Base-by-base conservation (phyloP, 2,797 vertebrate species). In the Crossoptilon crossoptilon region DNA sequence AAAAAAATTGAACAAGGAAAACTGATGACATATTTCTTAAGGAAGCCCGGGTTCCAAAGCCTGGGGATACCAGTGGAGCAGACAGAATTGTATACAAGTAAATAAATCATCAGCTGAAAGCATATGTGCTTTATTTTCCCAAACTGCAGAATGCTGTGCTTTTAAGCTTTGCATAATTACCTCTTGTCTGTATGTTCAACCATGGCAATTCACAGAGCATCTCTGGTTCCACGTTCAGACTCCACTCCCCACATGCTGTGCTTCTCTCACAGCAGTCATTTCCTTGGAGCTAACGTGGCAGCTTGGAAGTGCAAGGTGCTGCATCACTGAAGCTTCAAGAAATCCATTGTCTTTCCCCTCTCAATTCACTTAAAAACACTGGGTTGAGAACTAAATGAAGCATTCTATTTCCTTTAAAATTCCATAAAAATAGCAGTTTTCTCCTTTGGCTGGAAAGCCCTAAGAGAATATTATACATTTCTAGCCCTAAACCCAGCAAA, bases 41-140 rank as follows among this genome's bases (percentile, higher is more conserved):
- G 53, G 53, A 11, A 67, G 51, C 56, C 70, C 39, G 49, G 53
- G 75, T 88, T 79, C 77, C 84, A 72, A 94, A 93, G 77, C 68
- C 68, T 51, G 74, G 71, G 41, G 71, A 37, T 71, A 56, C 88
- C 0, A 0, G 60, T 23, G 46, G 64, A 82, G 56, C 62, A 33
- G 59, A 79, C 63, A 92, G 77, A 91, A 74, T 1, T 44, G 55
- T 64, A 59, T 33, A 71, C 18, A 62, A 88, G n/a, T 76, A 94
- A 92, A 92, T 51, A 93, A 82, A 88, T 77, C 67, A 84, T 62
- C 74, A 74, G 23, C 60, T 88, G 85, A 88, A 72, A 90, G 58
- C 46, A 35, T 23, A 35, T 26, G 7, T 10, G 63, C 31, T 83
- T 72, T 75, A 81, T 84, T 87, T 64, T 53, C 51, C 27, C 31